A percentile compares a stretch with the other conserved stretches of the same genome.
phyloP scores from a whole-genome alignment of 2,113 vertebrate species.

The Illadopsis cleaveri region DNA sequence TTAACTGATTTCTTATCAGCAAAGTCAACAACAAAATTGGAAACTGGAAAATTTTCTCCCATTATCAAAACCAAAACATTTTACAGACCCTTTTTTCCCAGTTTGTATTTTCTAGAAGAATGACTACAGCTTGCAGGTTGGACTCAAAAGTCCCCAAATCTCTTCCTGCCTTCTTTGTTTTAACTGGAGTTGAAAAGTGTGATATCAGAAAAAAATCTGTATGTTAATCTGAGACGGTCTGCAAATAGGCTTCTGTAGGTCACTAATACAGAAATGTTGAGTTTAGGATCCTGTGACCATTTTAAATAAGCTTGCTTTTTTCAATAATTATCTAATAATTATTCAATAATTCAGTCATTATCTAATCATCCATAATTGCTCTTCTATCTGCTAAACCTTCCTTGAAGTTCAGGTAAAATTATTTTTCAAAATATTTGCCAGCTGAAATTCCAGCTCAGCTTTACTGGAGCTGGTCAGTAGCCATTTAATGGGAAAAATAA shows the following conservation, averaged over 20 bases:
- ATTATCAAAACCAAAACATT: conserved; percentile 54
- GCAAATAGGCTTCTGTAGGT: neutral
- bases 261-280: neutral
- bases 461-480: neutral
- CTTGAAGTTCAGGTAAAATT: neutral
- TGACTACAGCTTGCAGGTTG: neutral
- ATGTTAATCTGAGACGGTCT: neutral
- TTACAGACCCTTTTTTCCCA: neutral
- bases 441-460: neutral
- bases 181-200: neutral
- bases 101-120: conserved; percentile 4
- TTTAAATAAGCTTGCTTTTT: neutral
- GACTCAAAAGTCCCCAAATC: neutral
- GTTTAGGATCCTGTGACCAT: neutral
- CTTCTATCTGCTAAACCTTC: neutral
- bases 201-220: neutral
- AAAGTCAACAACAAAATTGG: conserved; percentile 59
- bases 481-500: neutral
- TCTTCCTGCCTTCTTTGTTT: neutral
- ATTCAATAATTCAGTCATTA: neutral
- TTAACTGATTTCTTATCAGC: conserved; percentile 68
- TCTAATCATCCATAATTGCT: neutral
- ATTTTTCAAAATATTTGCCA: neutral
- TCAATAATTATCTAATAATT: neutral
- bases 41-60: conserved; percentile 58